Evolutionary conservation across 2,888 invertebrate species (phyloP).

Genomic region (Petrolisthes manimaculis): DNA sequence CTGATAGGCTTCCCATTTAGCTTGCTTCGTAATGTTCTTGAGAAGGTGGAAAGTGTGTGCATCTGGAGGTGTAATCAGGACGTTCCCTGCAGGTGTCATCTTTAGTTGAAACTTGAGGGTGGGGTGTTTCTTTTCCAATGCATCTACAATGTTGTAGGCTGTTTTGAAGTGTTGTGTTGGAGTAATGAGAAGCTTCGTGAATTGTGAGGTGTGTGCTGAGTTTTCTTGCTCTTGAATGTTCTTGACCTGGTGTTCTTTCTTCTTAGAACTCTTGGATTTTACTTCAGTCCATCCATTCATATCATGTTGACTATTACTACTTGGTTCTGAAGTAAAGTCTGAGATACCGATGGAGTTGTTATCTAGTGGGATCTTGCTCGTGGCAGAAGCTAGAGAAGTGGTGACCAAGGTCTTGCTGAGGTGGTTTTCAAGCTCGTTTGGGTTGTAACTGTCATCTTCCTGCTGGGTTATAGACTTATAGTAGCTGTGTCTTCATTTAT

Average conservation of each 20-base stretch:
- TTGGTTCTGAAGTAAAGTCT: too few relatives aligned
- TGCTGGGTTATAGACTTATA: too few relatives aligned
- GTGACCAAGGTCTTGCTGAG: too few relatives aligned
- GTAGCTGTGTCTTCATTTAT: too few relatives aligned
- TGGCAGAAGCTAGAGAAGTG: too few relatives aligned
- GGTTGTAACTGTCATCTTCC: too few relatives aligned
- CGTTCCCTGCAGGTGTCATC: background rate
- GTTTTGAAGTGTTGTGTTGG: background rate
- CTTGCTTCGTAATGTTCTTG: background rate
- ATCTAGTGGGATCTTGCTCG: too few relatives aligned
- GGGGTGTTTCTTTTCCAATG: background rate
- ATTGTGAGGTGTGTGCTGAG: background rate
- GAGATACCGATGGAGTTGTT: too few relatives aligned
- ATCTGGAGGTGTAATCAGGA: background rate
- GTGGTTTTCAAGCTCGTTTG: too few relatives aligned
- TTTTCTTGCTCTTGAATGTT: background rate
- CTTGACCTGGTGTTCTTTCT: background rate
- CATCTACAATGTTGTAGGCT: background rate
- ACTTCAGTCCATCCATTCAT: background rate
- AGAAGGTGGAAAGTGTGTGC: background rate
- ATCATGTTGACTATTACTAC: too few relatives aligned
- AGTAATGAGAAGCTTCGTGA: background rate
- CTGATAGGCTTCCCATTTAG: background rate
- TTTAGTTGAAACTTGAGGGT: background rate
- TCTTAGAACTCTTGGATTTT: background rate